Evolutionary conservation across 2,888 invertebrate genomes (phyloP).

Genomic region (Dasypogon diadema): DNA sequence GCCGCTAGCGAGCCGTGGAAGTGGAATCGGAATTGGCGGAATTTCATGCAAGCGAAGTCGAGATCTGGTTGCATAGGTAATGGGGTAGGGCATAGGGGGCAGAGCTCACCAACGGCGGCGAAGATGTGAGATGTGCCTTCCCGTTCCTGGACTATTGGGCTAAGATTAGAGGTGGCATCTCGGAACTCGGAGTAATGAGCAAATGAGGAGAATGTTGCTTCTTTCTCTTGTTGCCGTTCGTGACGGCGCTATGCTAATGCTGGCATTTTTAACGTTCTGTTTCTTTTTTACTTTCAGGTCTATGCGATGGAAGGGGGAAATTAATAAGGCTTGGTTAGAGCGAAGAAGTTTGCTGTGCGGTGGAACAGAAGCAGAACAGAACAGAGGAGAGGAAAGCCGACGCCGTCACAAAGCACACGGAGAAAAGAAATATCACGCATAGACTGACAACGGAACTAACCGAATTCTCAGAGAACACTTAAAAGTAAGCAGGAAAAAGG

Average conservation of each 20-base stretch:
- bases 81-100: too few species aligned
- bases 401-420: slow-evolving; percentile 20
- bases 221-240: slow-evolving; percentile 1
- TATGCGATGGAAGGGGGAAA: slow-evolving; percentile 58
- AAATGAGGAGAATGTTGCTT: background rate
- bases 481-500: slow-evolving; percentile 10
- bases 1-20: slow-evolving; percentile 13
- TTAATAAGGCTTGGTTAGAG: slow-evolving; percentile 57
- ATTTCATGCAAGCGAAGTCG: too few species aligned
- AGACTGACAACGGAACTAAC: slow-evolving; percentile 18
- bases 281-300: slow-evolving; percentile 56
- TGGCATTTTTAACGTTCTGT: slow-evolving; percentile 8
- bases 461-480: slow-evolving; percentile 41
- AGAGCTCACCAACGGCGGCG: too few species aligned
- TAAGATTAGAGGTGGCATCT: background rate
- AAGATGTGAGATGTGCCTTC: too few species aligned
- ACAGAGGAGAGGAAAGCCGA: background rate
- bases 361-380: slow-evolving; percentile 21
- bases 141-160: background rate
- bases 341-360: slow-evolving; percentile 45
- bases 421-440: slow-evolving; percentile 6
- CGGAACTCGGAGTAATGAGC: background rate
- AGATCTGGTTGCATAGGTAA: too few species aligned
- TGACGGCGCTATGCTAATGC: too few species aligned
- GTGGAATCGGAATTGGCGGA: too few species aligned